phyloP scores from a whole-genome alignment of 2,113 vertebrate species.

The Tachycineta bicolor region DNA sequence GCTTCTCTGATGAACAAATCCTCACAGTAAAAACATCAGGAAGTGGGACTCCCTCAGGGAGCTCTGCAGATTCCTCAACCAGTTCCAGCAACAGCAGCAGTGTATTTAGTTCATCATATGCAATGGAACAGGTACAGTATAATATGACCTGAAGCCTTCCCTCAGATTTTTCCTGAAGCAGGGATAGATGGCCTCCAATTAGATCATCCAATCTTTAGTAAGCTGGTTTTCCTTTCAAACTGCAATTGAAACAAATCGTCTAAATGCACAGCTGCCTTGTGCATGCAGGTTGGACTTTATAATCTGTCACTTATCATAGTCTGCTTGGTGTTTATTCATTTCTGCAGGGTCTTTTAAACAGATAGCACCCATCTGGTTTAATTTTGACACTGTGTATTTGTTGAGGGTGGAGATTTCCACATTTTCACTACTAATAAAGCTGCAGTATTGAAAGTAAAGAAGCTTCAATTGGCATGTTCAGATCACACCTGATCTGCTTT shows the following conservation, averaged over 20 bases:
- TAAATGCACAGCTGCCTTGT: not conserved
- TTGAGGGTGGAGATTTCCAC: not conserved
- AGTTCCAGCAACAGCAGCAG: constrained; percentile 86
- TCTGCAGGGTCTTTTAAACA: not conserved
- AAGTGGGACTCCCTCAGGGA: constrained; percentile 93
- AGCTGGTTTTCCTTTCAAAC: not conserved
- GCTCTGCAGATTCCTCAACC: constrained; percentile 91
- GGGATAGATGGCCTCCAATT: not conserved
- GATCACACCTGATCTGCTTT: not conserved
- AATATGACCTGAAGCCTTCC: not conserved
- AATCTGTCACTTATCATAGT: not conserved
- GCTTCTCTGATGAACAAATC: constrained; percentile 93
- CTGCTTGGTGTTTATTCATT: not conserved
- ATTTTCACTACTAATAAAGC: not conserved
- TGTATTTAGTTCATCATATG: constrained; percentile 92
- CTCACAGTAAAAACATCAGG: constrained; percentile 95
- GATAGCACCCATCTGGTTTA: not conserved
- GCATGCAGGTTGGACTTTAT: not conserved
- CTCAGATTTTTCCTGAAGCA: not conserved
- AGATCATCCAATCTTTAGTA: not conserved
- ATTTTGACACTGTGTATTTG: not conserved
- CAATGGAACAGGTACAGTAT: constrained; percentile 88
- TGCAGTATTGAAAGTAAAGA: not conserved
- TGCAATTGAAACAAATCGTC: not conserved
- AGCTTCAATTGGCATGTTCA: not conserved